phyloP scores from a whole-genome alignment of 2,113 vertebrate genomes.

The Falcunculus frontatus region DNA sequence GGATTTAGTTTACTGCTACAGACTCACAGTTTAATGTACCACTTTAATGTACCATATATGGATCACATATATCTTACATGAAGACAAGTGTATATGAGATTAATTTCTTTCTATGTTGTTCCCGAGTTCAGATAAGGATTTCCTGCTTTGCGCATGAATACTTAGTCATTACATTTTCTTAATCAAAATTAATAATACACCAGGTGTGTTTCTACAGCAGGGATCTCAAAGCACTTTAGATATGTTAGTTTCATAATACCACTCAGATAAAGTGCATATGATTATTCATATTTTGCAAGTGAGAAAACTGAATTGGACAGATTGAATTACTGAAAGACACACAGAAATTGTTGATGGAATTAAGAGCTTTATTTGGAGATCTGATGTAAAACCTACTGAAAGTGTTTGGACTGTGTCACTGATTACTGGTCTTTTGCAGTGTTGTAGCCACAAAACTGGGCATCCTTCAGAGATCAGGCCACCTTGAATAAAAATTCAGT shows the following conservation, averaged over 20 bases:
- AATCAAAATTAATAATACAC: not conserved
- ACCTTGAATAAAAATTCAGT: not conserved
- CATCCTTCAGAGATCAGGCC: not conserved
- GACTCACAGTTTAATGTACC: not conserved
- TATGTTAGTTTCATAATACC: not conserved
- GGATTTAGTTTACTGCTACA: not conserved
- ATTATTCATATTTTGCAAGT: not conserved
- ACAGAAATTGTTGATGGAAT: not conserved
- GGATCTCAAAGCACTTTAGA: not conserved
- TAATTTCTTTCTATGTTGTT: not conserved
- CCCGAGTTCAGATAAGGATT: not conserved
- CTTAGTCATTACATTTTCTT: not conserved
- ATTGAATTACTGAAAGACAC: not conserved
- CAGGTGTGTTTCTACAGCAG: not conserved
- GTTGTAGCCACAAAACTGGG: not conserved
- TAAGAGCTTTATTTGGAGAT: not conserved
- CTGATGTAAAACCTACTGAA: not conserved
- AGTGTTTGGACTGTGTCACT: not conserved
- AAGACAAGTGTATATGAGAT: not conserved
- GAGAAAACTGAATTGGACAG: not conserved
- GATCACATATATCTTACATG: not conserved
- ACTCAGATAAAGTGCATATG: not conserved
- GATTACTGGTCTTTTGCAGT: not conserved
- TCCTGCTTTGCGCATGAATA: not conserved
- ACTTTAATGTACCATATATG: not conserved